Conservation (phyloP, 2,797 vertebrate species). For the Microchirus variegatus region DNA sequence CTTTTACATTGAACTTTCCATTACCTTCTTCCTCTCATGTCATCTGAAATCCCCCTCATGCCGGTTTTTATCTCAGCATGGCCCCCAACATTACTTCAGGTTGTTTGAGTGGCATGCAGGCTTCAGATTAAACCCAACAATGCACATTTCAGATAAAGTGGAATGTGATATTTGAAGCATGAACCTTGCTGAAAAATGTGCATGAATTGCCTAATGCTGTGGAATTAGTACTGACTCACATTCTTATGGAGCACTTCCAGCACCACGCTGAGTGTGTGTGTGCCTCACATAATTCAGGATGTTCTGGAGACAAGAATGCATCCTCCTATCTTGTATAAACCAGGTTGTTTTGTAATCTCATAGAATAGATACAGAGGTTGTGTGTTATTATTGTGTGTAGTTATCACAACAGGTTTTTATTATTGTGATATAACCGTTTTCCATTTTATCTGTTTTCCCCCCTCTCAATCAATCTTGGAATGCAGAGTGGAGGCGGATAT, state of each 20-base stretch:
- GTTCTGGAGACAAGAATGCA: conserved; percentile 5
- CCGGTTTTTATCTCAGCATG: background rate
- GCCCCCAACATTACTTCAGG: background rate
- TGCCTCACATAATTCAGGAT: conserved; percentile 8
- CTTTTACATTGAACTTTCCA: too few relatives aligned
- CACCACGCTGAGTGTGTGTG: conserved; percentile 7
- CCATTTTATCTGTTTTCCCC: background rate
- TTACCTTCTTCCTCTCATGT: too few relatives aligned
- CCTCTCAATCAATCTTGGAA: conserved; percentile 37
- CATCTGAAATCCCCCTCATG: too few relatives aligned
- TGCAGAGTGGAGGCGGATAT: conserved; percentile 93
- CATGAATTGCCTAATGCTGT: conserved; percentile 7
- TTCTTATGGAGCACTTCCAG: conserved; percentile 21
- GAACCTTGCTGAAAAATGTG: conserved; percentile 25
- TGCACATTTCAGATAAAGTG: conserved; percentile 12
- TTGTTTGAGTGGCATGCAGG: conserved; percentile 6
- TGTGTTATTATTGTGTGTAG: background rate
- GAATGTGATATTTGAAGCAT: conserved; percentile 21
- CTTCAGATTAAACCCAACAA: conserved; percentile 13
- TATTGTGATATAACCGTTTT: conserved; percentile 18
- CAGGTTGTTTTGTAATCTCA: background rate
- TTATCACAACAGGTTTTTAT: background rate
- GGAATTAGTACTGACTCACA: conserved; percentile 7
- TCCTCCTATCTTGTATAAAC: background rate
- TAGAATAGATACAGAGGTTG: background rate